Evolutionary conservation across 2,797 vertebrate genomes (phyloP).

Genomic region (Cirrhinus molitorella): DNA sequence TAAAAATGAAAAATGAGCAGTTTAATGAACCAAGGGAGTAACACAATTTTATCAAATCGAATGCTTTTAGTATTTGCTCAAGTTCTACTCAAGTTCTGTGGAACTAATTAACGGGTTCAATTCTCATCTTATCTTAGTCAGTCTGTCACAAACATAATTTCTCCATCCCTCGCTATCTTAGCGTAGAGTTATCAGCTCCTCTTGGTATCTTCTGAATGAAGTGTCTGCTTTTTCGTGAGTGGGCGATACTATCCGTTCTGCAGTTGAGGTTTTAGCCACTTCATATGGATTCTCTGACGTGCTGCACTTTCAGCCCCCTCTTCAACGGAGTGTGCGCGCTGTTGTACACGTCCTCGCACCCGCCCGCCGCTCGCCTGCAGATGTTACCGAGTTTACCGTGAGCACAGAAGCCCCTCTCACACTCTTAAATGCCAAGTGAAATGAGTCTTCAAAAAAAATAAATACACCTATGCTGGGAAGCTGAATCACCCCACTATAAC

Average conservation of each 20-base stretch:
- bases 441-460: constrained; percentile 62
- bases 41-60: not conserved
- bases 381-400: constrained; percentile 67
- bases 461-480: constrained; percentile 66
- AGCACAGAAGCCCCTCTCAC: constrained; percentile 80
- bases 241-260: not conserved
- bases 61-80: not conserved
- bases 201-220: not conserved
- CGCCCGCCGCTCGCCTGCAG: constrained; percentile 48
- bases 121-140: constrained; percentile 2
- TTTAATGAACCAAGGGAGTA: not conserved
- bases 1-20: not conserved
- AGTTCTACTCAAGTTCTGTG: not conserved
- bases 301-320: not conserved
- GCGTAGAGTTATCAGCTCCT: not conserved
- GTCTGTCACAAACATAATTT: not conserved
- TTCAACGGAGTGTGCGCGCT: constrained; percentile 49
- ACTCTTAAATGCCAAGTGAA: constrained; percentile 63
- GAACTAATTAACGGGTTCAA: too few species aligned
- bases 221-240: not conserved
- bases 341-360: constrained; percentile 26
- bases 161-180: not conserved
- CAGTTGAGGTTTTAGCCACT: not conserved
- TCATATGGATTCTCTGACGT: constrained; percentile 14
- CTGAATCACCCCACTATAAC: constrained; percentile 67